A percentile compares a stretch with the other conserved stretches of the same genome.
Conservation (phyloP, 2,113 vertebrate genomes). For the Rhynchopsitta pachyrhyncha region DNA sequence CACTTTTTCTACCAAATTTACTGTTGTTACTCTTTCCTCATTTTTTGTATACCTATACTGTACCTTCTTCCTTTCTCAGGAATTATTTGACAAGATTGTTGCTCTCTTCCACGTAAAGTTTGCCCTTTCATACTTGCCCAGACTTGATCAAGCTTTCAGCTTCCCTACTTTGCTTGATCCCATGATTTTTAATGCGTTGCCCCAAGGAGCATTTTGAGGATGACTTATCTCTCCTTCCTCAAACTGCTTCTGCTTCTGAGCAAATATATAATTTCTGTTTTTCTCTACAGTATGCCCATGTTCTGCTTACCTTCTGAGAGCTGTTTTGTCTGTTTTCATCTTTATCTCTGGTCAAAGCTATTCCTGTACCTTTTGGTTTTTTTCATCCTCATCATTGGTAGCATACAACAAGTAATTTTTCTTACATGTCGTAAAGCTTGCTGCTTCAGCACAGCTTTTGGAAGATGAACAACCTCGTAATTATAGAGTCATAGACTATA, state of each 20-base stretch:
- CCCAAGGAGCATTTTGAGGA: background rate
- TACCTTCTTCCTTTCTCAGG: background rate
- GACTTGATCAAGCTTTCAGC: background rate
- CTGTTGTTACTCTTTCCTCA: background rate
- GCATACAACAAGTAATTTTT: background rate
- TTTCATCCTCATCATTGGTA: background rate
- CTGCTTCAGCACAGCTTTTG: background rate
- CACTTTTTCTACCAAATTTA: background rate
- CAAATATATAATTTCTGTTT: background rate
- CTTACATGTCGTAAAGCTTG: background rate
- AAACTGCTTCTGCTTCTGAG: background rate
- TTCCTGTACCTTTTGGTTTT: background rate
- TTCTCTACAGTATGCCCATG: background rate
- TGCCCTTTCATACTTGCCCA: background rate
- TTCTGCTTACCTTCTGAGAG: background rate
- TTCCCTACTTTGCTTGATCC: background rate
- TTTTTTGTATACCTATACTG: rapidly evolving
- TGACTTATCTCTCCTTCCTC: background rate
- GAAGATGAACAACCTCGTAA: background rate
- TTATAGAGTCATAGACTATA: background rate
- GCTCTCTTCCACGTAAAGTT: background rate
- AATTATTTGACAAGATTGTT: background rate
- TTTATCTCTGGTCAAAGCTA: background rate
- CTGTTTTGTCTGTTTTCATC: background rate
- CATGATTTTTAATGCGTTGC: background rate